Conservation (phyloP, 1,140 invertebrate genomes). For the Charaxes varanes region DNA sequence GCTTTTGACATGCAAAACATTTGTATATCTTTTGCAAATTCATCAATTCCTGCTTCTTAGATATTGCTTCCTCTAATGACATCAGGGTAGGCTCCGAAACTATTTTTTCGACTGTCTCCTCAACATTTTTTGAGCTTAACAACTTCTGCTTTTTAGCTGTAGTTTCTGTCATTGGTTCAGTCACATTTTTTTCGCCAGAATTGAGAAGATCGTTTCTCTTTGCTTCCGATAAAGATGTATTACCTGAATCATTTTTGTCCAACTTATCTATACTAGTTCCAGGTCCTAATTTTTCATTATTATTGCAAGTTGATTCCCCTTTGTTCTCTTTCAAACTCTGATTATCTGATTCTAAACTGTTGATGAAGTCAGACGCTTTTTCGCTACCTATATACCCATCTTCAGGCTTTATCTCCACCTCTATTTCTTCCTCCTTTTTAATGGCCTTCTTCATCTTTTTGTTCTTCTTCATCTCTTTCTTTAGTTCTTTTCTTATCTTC, state of each 20-base stretch:
- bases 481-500: slow-evolving; percentile 49
- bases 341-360: slow-evolving; percentile 13
- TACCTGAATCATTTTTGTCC: no score
- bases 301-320: no score
- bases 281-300: no score
- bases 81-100: background rate
- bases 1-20: slow-evolving; percentile 59
- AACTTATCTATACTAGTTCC: no score
- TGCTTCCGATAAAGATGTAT: no score
- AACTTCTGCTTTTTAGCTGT: slow-evolving; percentile 19
- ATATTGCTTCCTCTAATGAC: background rate
- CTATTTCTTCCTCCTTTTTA: slow-evolving; percentile 33
- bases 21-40: slow-evolving; percentile 63
- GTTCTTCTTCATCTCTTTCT: slow-evolving; percentile 48
- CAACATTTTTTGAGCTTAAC: no score
- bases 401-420: slow-evolving; percentile 56
- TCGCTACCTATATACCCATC: slow-evolving; percentile 58
- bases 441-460: slow-evolving; percentile 38
- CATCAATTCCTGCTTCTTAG: slow-evolving; percentile 20
- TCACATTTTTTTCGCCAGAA: slow-evolving; percentile 4
- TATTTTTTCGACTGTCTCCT: slow-evolving; percentile 1
- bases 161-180: background rate
- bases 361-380: slow-evolving; percentile 34
- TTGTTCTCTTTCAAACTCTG: slow-evolving; percentile 22
- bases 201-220: no score